Percentiles rank a stretch among this genome's conserved stretches.
phyloP scores from a whole-genome alignment of 2,113 vertebrate genomes.

The Calyptommatus sinebrachiatus region DNA sequence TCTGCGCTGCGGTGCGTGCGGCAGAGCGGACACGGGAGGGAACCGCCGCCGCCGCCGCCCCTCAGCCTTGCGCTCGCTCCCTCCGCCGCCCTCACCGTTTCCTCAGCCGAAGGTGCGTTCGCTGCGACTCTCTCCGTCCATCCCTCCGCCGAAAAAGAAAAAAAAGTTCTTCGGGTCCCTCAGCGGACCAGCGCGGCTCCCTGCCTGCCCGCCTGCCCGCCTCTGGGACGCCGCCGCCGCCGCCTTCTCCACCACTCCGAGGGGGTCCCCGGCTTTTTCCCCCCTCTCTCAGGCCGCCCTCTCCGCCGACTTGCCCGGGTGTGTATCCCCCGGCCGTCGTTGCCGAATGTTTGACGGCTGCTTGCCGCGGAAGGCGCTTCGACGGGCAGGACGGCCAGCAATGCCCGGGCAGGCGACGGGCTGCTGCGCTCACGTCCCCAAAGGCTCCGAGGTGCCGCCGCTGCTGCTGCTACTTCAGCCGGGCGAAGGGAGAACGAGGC shows the following conservation, averaged over 20 bases:
- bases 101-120: neutral
- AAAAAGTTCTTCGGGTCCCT: too few species aligned
- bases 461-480: neutral
- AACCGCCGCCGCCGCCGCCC: too few species aligned
- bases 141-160: too few species aligned
- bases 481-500: neutral
- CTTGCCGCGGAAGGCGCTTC: neutral
- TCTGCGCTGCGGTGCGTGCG: constrained; percentile 17
- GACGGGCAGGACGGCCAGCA: neutral
- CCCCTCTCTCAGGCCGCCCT: neutral
- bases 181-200: too few species aligned
- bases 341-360: neutral
- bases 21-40: constrained; percentile 36
- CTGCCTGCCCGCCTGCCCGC: too few species aligned
- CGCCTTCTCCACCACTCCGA: too few species aligned
- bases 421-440: neutral
- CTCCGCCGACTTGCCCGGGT: neutral
- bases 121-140: too few species aligned
- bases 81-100: neutral
- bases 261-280: neutral
- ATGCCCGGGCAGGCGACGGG: constrained; percentile 9
- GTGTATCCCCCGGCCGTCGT: neutral
- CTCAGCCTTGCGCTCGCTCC: neutral
- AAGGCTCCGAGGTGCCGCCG: neutral
- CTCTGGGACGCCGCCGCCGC: too few species aligned